These are phyloP conservation scores for Tamias sibiricus DNA, from an alignment of 2,113 vertebrate genomes.

Conservation along the genomic window DNA sequence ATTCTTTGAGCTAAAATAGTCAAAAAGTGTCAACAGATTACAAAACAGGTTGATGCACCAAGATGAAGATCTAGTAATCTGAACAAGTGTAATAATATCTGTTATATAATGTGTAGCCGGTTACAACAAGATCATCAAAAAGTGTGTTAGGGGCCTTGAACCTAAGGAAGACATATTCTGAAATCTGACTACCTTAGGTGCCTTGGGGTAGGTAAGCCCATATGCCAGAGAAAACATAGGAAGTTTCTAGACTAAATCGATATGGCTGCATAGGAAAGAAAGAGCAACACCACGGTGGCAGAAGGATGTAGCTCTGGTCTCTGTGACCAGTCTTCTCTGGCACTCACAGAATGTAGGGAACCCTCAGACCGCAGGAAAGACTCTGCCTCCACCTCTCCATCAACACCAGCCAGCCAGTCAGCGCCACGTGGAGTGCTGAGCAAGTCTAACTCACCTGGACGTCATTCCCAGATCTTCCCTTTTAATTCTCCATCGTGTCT, in stretches of 20 bases:
- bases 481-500: neutral
- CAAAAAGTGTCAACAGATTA: neutral
- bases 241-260: neutral
- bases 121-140: neutral
- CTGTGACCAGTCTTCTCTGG: neutral
- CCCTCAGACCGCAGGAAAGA: neutral
- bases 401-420: neutral
- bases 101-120: neutral
- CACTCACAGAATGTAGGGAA: neutral
- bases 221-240: no score
- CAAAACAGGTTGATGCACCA: neutral
- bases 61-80: neutral
- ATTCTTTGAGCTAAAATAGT: neutral
- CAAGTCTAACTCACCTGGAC: neutral
- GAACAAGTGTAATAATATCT: neutral
- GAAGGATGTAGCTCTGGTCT: neutral
- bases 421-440: neutral
- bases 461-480: neutral
- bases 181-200: neutral
- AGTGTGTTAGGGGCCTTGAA: neutral
- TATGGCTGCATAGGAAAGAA: neutral
- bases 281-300: neutral
- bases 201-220: neutral
- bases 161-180: neutral
- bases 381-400: neutral